Base-by-base conservation (phyloP, 2,113 vertebrate genomes). In the Platycercus adscitus region DNA sequence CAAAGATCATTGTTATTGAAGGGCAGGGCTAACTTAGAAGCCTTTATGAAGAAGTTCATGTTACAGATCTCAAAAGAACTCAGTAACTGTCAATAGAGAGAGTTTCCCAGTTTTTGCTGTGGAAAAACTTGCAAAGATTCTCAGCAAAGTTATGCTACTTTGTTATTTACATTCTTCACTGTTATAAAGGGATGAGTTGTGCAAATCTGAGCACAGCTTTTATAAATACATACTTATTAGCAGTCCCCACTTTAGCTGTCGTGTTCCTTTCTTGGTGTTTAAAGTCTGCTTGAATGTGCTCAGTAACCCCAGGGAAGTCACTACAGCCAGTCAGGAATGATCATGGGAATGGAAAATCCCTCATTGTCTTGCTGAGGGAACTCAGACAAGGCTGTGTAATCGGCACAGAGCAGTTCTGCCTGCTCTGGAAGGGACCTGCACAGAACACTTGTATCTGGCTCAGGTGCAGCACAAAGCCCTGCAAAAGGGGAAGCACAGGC, bases 241-340 rank as follows among this genome's bases (percentile, higher is more conserved):
- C 23, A 55, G 39, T 46, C 5, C 10, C 43, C 11, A 43, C 0
- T 33, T 64, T 47, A 55, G 52, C 68, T 81, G 39, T 26, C 1
- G 0, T 0, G 0, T 70, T 84, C 33, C 13, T 35, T 71, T 46
- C 26, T 70, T 65, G 23, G 11, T 89, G 56, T 25, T 41, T 39
- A 1, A 43, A 61, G 6, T 25, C 17, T 47, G 4, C 46, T 86
- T 89, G 35, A 23, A 71, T 64, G 26, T 13, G 29, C 63, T 21
- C 39, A 37, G 4, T 35, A 70, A 10, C 10, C 81, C 1, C 0
- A 35, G 20, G 39, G n/a, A 79, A 75, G 55, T 25, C 28, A 17
- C 49, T 31, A 5, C 53, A 73, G 41, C 41, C 37, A n/a, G 63
- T 29, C 60, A 88, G 80, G 68, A 66, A 49, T 23, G 52, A 49